Base-by-base conservation (phyloP, 2,797 vertebrate genomes). In the Neostethus bicornis region DNA sequence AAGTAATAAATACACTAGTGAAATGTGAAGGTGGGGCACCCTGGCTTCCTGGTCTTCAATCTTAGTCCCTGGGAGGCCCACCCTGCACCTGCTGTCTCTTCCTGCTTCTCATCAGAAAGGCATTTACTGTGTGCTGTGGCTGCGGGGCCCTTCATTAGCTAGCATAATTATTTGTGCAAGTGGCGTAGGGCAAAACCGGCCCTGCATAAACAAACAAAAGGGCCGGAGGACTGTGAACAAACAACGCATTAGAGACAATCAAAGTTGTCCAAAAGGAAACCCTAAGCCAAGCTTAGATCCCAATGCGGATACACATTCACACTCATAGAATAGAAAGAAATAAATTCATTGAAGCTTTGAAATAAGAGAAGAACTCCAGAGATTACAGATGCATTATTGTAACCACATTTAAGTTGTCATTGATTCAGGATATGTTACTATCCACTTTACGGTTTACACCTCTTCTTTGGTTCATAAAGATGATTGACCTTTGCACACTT, bases 161-260 rank as follows among this genome's bases (percentile, higher is more conserved):
- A 95, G 94, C 87, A 95, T 97, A 98, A 99, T 94, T 94, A 92
- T 98, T 99, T 98, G 87, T 88, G 96, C 96, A 95, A 97, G 95
- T 93, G 93, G 94, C 92, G 94, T 81, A 94, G 93, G 95, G 96
- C 94, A 95, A 89, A 95, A 95, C 95, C 96, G 95, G 94, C 95
- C 95, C 96, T 91, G 94, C 96, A 95, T 97, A 99, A 98, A 98
- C 96, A 98, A 98, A 98, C 96, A 96, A 93, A 90, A 91, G 93
- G 92, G 91, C 93, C 90, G 66, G 90, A 95, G 96, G 95, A 95
- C 93, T 69, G 71, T 60, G 80, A 88, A 81, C 84, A 90, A 88
- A 90, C 87, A 90, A 85, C 73, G 51, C 82, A 89, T 86, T 88
- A 87, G 80, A 87, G 77, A 85, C 87, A 87, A 87, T 90, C 83